These are phyloP conservation scores for Clarias pachynema DNA, from an alignment of 2,797 vertebrate species.

Conservation along the genomic window DNA sequence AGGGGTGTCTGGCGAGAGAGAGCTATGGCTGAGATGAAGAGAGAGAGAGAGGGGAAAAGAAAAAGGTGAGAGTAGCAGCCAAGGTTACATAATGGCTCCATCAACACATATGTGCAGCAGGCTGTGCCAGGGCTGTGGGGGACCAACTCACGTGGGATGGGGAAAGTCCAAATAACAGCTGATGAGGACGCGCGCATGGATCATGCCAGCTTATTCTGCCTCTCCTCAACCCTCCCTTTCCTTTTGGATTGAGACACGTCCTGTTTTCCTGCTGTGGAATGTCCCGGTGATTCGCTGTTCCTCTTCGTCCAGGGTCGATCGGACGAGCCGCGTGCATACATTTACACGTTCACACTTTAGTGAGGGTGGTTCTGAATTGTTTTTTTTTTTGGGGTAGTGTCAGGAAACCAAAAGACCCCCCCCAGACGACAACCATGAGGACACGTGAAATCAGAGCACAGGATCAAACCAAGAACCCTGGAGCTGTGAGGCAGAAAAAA, in stretches of 20 bases:
- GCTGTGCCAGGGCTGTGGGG: slow-evolving; percentile 8
- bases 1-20: background rate
- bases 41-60: background rate
- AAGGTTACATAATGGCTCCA: slow-evolving; percentile 35
- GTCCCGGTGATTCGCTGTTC: slow-evolving; percentile 21
- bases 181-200: slow-evolving; percentile 12
- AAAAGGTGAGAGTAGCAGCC: background rate
- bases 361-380: background rate
- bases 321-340: background rate
- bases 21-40: background rate
- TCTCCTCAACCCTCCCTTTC: slow-evolving; percentile 17
- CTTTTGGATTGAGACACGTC: slow-evolving; percentile 30
- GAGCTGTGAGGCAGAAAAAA: background rate
- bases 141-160: slow-evolving; percentile 22
- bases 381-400: too few species aligned
- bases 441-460: background rate
- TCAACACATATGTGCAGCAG: slow-evolving; percentile 18
- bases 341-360: background rate
- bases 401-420: background rate
- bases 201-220: slow-evolving; percentile 1
- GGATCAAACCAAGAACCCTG: background rate
- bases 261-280: slow-evolving; percentile 36
- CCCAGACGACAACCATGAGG: background rate
- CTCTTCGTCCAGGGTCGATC: slow-evolving; percentile 5
- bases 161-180: slow-evolving; percentile 28